Base-by-base conservation (phyloP, 2,113 vertebrate genomes). In the Grallaria varia region DNA sequence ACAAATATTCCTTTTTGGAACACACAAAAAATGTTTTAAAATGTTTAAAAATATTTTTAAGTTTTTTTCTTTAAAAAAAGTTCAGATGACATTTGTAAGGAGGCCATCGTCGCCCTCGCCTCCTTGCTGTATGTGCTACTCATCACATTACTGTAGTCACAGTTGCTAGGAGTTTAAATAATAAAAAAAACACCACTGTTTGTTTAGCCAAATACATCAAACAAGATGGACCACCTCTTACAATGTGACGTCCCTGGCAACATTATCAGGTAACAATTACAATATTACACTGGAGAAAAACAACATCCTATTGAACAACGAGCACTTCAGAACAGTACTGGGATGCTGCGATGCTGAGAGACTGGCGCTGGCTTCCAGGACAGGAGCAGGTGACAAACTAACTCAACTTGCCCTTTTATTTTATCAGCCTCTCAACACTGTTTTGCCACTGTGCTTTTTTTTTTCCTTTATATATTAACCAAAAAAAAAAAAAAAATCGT, bases 1-100 rank as follows among this genome's bases (percentile, higher is more conserved):
- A 98, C 93, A 97, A 97, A 98, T 85, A 89, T 66, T 97, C 95
- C 14, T 35, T 52, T 96, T 95, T 92, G 86, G 93, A 97, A 97
- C 93, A 97, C 89, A 95, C 96, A 97, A 97, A 92, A 98, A 96
- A 97, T 95, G 95, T 96, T 97, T 97, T 98, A 98, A 98, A 98
- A 93, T 89, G 95, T 90, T 97, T 97, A 98, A 96, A 98, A 98
- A 98, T 97, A 97, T 96, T 97, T 98, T 96, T 58, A 87, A 96
- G 37, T 4, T 53, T 79, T 63, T 94, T 94, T 84, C 53, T 16
- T 79, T 72, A 7, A 63, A 91, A 97, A 96, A 96, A 87, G 94
- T 96, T 93, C 87, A 83, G 96, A 93, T 97, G 95, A 97, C 80
- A 64, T 95, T 96, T 95, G 96, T 78, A 82, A 96, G 95, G 96